These are phyloP conservation scores for Patiria pectinifera DNA, from an alignment of 53 echinoderm and acorn worm species.

Conservation along the genomic window DNA sequence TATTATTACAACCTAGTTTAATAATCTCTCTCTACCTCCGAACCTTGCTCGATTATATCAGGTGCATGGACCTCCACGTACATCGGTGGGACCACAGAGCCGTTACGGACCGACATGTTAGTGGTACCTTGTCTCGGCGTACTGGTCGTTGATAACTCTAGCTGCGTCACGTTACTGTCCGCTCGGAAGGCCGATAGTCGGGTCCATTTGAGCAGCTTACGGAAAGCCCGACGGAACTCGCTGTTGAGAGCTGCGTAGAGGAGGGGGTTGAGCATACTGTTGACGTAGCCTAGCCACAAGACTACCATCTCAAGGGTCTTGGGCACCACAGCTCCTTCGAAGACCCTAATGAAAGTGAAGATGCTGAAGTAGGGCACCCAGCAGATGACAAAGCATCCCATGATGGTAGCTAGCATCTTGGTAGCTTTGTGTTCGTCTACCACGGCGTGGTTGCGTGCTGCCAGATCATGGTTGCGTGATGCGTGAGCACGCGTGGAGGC, in stretches of 20 bases:
- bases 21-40: constrained; percentile 52
- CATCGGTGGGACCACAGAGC: constrained; percentile 44
- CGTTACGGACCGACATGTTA: constrained; percentile 12
- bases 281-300: constrained; percentile 83
- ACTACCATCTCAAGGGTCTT: constrained; percentile 60
- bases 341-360: constrained; percentile 79
- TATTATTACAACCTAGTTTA: background rate
- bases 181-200: constrained; percentile 17
- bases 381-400: constrained; percentile 86
- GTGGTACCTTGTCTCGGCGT: constrained; percentile 23
- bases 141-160: constrained; percentile 35
- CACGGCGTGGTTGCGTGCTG: constrained; percentile 60
- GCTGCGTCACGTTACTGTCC: background rate
- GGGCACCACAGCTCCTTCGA: constrained; percentile 56
- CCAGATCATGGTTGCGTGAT: constrained; percentile 41
- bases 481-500: constrained; percentile 4
- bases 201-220: constrained; percentile 66
- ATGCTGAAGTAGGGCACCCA: constrained; percentile 93
- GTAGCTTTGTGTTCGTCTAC: constrained; percentile 84
- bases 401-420: constrained; percentile 84
- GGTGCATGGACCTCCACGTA: constrained; percentile 56
- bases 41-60: constrained; percentile 57
- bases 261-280: constrained; percentile 84
- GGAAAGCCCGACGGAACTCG: constrained; percentile 78
- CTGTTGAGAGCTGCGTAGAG: constrained; percentile 87